Percentiles rank a stretch among this genome's conserved stretches.
phyloP scores from a whole-genome alignment of 2,888 invertebrate species.

The Doris montereyensis region DNA sequence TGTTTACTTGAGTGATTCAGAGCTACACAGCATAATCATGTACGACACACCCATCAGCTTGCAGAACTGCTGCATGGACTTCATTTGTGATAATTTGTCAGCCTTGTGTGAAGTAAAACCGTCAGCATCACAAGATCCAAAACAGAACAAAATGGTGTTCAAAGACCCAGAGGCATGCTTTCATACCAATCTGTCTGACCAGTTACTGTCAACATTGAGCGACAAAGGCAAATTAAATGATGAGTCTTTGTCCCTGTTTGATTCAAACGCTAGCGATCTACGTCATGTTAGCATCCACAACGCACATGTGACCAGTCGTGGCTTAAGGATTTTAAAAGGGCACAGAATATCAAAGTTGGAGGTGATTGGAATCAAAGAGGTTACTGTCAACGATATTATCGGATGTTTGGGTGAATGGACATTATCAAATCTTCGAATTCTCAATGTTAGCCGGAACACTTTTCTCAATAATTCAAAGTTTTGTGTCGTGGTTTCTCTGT shows the following conservation, averaged over 20 bases:
- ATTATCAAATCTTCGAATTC: slow-evolving; percentile 77
- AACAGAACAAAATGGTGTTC: slow-evolving; percentile 56
- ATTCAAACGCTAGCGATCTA: slow-evolving; percentile 77
- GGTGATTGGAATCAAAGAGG: slow-evolving; percentile 76
- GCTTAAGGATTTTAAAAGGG: slow-evolving; percentile 77
- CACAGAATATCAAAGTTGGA: slow-evolving; percentile 80
- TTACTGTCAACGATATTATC: slow-evolving; percentile 78
- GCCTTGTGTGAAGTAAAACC: slow-evolving; percentile 73
- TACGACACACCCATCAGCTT: slow-evolving; percentile 79
- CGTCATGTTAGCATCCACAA: slow-evolving; percentile 78
- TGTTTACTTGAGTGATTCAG: no score
- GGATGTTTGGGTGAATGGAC: slow-evolving; percentile 81
- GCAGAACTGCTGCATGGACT: slow-evolving; percentile 79
- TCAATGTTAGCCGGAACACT: slow-evolving; percentile 79
- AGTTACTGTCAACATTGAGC: slow-evolving; percentile 75
- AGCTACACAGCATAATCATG: slow-evolving; percentile 76
- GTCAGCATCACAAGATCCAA: slow-evolving; percentile 39
- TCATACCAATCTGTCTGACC: slow-evolving; percentile 66
- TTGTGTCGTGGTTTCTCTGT: slow-evolving; percentile 78
- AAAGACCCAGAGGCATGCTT: slow-evolving; percentile 65
- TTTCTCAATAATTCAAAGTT: slow-evolving; percentile 78
- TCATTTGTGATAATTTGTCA: slow-evolving; percentile 79
- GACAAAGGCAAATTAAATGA: slow-evolving; percentile 78
- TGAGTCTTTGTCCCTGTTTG: slow-evolving; percentile 78
- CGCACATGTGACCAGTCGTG: slow-evolving; percentile 77